Evolutionary conservation across 2,113 vertebrate species (phyloP), one percentile per base, ranked within the genome.

Genomic region (Serinus canaria): DNA sequence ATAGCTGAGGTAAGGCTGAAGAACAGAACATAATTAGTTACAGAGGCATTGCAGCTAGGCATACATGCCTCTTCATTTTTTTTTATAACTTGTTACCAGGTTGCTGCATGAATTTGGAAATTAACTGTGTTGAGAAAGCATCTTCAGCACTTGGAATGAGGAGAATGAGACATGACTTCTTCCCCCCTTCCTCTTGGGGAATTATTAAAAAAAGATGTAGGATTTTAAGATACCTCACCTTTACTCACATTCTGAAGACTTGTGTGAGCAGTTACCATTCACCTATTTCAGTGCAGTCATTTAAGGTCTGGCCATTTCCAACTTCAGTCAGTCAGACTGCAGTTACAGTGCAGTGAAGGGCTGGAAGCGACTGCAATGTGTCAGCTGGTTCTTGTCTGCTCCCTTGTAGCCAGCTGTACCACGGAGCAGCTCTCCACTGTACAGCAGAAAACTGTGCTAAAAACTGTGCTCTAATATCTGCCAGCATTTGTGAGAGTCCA

Each of bases 101-200:
- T 75, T 75, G 28, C n/a, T 84, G 28, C 3, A 3, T 63, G 16
- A 79, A 50, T 79, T 82, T 85, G 66, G 52, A 85, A 82, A 39
- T 82, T 7, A 74, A 31, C 5, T 49, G 16, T 37, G 17, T 35
- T 56, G 44, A 64, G 28, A 55, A 66, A 39, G 2, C 46, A 5
- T 35, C 55, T 81, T 84, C 60, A 84, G 67, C 50, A 46, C 44
- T 15, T 67, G 49, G 50, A 43, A 80, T 20, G 78, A 55, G 31
- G 39, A 69, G 37, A 66, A 37, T 30, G 10, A 77, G 41, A n/a
- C 1, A 15, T 15, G 3, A 46, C 20, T 64, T 24, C 12, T 56
- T 52, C 2, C 7, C 4, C 7, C 3, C 1, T 62, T 39, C 15
- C 6, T 1, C 25, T 25, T 2, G 6, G 17, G 14, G 7, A 66